A percentile compares a stretch with the other conserved stretches of the same genome.
phyloP scores from a whole-genome alignment of 2,797 vertebrate species.

The Lophius americanus region DNA sequence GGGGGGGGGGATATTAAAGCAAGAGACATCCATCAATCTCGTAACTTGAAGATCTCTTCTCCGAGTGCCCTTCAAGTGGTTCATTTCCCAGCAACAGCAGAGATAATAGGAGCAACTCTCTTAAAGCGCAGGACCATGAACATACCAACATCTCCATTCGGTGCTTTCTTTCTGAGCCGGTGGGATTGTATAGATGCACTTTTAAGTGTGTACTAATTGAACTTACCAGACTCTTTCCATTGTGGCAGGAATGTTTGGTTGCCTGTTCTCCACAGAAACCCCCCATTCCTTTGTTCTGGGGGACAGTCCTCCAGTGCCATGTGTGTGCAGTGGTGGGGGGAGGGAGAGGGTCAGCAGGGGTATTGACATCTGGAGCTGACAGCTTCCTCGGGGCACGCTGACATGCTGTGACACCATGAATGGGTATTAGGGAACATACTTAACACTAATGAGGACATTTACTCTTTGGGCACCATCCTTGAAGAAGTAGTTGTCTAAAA shows the following conservation, averaged over 20 bases:
- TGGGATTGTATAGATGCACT: conserved; percentile 35
- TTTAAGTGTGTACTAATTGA: conserved; percentile 73
- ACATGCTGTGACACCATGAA: conserved; percentile 67
- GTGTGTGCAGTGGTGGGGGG: conserved; percentile 63
- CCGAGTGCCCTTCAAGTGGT: conserved; percentile 35
- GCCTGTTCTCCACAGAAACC: conserved; percentile 60
- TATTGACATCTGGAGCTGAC: conserved; percentile 82
- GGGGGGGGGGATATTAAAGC: background rate
- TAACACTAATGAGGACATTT: conserved; percentile 56
- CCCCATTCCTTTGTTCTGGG: conserved; percentile 74
- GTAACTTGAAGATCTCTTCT: conserved; percentile 16
- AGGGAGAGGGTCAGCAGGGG: conserved; percentile 68
- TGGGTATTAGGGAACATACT: conserved; percentile 62
- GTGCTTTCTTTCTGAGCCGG: conserved; percentile 54
- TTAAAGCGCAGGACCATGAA: conserved; percentile 53
- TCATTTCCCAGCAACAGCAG: conserved; percentile 57
- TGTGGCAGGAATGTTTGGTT: conserved; percentile 81
- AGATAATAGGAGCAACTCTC: conserved; percentile 59
- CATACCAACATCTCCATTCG: conserved; percentile 2
- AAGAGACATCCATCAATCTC: conserved; percentile 24
- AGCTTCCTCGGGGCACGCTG: conserved; percentile 66
- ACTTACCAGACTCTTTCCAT: conserved; percentile 68
- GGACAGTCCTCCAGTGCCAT: conserved; percentile 70
- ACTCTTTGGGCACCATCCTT: conserved; percentile 23
- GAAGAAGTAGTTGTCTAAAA: background rate